Conservation (phyloP, 2,113 vertebrate species). For the Heterotilapia buettikoferi region DNA sequence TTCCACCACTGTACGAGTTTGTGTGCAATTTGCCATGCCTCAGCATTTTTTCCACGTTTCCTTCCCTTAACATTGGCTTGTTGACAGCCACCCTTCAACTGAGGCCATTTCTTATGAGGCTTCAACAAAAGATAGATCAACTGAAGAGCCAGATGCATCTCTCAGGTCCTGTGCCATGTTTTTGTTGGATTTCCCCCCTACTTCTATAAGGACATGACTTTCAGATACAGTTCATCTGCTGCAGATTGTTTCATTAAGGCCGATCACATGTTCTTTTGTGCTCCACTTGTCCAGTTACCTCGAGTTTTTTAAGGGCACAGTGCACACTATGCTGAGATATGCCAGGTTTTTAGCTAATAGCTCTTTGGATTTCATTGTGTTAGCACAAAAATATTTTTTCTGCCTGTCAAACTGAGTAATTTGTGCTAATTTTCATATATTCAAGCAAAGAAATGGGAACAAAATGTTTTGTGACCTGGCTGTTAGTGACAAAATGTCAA, state of each 20-base stretch:
- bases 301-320: background rate
- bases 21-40: background rate
- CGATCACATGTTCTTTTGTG: background rate
- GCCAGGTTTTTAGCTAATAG: background rate
- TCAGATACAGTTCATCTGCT: background rate
- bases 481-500: background rate
- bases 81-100: background rate
- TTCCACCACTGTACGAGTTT: background rate
- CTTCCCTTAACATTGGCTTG: background rate
- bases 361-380: background rate
- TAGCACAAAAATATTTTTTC: background rate
- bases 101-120: background rate
- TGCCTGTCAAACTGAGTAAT: background rate
- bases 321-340: background rate
- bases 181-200: background rate
- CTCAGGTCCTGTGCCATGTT: background rate
- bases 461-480: background rate
- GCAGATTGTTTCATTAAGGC: background rate
- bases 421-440: background rate
- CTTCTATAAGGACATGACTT: background rate
- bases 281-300: background rate
- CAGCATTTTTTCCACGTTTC: background rate
- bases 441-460: background rate
- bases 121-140: background rate
- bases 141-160: background rate